Evolutionary conservation across 2,888 invertebrate genomes (phyloP).

Genomic region (Argyresthia goedartella): DNA sequence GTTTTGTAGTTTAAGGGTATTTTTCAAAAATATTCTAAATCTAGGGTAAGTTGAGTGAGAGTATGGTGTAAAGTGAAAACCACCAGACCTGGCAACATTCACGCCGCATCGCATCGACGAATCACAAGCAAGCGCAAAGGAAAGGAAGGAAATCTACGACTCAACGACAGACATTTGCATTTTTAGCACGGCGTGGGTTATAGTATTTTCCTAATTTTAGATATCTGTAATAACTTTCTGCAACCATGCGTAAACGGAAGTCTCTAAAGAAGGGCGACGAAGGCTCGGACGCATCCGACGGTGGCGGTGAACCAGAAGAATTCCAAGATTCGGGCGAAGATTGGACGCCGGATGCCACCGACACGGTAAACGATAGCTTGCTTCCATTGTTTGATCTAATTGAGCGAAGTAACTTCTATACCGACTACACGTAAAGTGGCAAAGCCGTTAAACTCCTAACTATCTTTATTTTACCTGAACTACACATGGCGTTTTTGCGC

Average conservation of each 20-base stretch:
- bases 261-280: constrained; percentile 56
- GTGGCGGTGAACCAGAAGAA: constrained; percentile 60
- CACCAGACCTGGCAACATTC: no score
- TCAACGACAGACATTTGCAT: constrained; percentile 2
- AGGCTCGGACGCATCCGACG: constrained; percentile 61
- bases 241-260: constrained; percentile 59
- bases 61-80: no score
- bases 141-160: neutral
- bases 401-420: no score
- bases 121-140: neutral
- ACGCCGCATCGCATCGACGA: no score
- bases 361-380: constrained; percentile 36
- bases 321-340: constrained; percentile 69
- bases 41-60: no score
- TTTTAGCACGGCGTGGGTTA: constrained; percentile 25
- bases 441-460: no score
- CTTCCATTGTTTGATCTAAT: constrained; percentile 2
- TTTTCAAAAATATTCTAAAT: no score
- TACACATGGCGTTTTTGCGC: no score
- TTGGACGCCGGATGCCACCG: constrained; percentile 65
- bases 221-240: constrained; percentile 7
- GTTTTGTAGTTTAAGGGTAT: no score
- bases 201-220: constrained; percentile 13
- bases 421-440: no score
- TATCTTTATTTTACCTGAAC: no score